Conservation (phyloP, 2,113 vertebrate genomes). For the Pardalotus punctatus region DNA sequence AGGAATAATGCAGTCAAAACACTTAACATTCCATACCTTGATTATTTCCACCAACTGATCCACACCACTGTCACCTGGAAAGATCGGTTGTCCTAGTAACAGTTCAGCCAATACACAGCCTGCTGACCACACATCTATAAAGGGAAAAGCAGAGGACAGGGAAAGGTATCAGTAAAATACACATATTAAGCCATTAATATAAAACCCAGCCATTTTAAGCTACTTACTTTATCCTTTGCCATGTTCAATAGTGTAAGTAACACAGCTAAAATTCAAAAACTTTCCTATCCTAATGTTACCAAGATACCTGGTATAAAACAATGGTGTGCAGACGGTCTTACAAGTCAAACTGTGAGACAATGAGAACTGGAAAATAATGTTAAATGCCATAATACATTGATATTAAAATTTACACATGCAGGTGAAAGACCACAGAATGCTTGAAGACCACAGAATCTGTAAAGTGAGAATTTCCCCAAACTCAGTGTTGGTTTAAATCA, state of each 20-base stretch:
- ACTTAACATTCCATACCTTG: conserved; percentile 80
- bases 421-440: neutral
- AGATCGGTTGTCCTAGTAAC: conserved; percentile 98
- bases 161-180: neutral
- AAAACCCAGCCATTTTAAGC: neutral
- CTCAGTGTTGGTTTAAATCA: neutral
- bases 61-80: conserved; percentile 98
- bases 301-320: neutral
- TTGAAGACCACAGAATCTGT: neutral
- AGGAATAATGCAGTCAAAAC: neutral
- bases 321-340: neutral
- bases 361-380: neutral
- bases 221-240: neutral
- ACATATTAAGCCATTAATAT: neutral
- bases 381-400: neutral
- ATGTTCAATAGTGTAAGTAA: neutral
- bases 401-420: neutral
- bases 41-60: conserved; percentile 99
- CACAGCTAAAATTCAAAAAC: neutral
- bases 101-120: conserved; percentile 97
- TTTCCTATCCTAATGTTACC: neutral
- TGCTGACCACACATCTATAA: conserved; percentile 96
- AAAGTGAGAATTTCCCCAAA: neutral
- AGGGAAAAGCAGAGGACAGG: neutral
- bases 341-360: neutral